Conservation (phyloP, 2,888 invertebrate genomes). For the Abrostola tripartita region DNA sequence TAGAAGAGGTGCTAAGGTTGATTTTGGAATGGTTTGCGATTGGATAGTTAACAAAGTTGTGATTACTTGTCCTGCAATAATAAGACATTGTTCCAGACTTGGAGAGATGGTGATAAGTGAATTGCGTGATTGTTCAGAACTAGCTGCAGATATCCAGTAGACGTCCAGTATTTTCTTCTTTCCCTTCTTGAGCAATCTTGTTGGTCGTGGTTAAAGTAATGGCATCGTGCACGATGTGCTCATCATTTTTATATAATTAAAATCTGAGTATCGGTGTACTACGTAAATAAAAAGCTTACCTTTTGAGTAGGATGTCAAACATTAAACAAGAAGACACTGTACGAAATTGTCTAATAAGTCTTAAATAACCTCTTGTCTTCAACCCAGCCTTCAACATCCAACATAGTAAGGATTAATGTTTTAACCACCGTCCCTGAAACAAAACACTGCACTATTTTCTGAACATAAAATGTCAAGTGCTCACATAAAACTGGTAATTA, state of each 20-base stretch:
- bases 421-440: not conserved
- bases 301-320: too few species aligned
- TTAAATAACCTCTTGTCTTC: too few species aligned
- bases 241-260: too few species aligned
- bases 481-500: slow-evolving; percentile 28
- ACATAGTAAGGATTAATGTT: not conserved
- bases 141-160: not conserved
- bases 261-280: too few species aligned
- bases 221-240: too few species aligned
- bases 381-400: too few species aligned
- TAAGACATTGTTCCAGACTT: slow-evolving; percentile 33
- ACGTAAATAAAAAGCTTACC: too few species aligned
- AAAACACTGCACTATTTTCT: not conserved
- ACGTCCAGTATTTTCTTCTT: too few species aligned
- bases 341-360: too few species aligned
- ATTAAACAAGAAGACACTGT: too few species aligned
- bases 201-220: too few species aligned
- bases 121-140: slow-evolving; percentile 21
- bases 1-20: fast-evolving
- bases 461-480: slow-evolving; percentile 9
- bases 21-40: not conserved
- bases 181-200: too few species aligned
- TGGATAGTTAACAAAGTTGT: slow-evolving; percentile 25
- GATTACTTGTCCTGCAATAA: slow-evolving; percentile 35
- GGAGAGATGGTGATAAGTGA: slow-evolving; percentile 27